These are phyloP conservation scores for Pluvianellus socialis DNA, from an alignment of 2,113 vertebrate species.

Conservation along the genomic window DNA sequence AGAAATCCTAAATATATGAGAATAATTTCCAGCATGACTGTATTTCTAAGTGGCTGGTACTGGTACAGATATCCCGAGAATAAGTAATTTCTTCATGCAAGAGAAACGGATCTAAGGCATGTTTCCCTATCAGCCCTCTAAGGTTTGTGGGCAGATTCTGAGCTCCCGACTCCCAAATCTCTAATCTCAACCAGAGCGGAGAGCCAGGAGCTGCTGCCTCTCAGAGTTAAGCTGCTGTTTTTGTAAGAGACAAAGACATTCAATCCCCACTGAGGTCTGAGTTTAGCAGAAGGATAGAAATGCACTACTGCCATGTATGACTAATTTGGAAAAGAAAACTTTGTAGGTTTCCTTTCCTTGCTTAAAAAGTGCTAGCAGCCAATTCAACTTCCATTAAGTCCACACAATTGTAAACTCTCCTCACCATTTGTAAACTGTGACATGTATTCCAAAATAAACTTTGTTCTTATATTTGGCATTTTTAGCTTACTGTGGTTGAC, in stretches of 20 bases:
- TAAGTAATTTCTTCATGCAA: neutral
- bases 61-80: neutral
- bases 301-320: neutral
- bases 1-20: neutral
- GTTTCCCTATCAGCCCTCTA: neutral
- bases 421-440: neutral
- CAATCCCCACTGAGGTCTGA: neutral
- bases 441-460: conserved; percentile 35
- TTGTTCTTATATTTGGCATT: conserved; percentile 37
- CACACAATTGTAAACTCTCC: neutral
- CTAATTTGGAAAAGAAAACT: neutral
- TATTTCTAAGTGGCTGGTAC: neutral
- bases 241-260: neutral
- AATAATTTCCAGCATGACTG: neutral
- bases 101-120: neutral
- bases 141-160: neutral
- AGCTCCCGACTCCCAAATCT: neutral
- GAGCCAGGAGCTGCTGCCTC: neutral
- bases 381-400: neutral
- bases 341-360: neutral
- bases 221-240: neutral
- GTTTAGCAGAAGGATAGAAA: neutral
- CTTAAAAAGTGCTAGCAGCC: neutral
- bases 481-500: neutral
- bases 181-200: neutral